These are phyloP conservation scores for Sminthopsis crassicaudata DNA, from an alignment of 2,113 vertebrate genomes.

Conservation along the genomic window DNA sequence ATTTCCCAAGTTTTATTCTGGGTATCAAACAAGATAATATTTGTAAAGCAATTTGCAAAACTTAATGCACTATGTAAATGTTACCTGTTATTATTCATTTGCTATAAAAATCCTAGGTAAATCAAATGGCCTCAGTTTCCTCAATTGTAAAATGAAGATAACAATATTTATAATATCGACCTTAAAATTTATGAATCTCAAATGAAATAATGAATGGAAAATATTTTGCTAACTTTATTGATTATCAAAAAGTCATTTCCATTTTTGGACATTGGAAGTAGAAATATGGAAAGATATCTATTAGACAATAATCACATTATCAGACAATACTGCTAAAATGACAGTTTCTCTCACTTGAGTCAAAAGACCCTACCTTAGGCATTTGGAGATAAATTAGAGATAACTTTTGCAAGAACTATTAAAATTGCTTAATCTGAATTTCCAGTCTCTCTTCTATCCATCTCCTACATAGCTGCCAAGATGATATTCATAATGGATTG, in stretches of 20 bases:
- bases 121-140: neutral
- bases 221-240: neutral
- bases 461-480: neutral
- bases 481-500: neutral
- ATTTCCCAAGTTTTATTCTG: neutral
- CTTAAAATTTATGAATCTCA: neutral
- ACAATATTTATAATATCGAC: neutral
- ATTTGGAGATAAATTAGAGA: neutral
- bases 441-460: neutral
- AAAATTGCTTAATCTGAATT: neutral
- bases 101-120: neutral
- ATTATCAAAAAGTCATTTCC: neutral
- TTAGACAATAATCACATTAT: neutral
- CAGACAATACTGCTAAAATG: neutral
- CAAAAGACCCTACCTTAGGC: neutral
- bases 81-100: neutral
- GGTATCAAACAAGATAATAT: neutral
- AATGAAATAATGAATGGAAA: neutral
- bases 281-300: neutral
- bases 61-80: neutral
- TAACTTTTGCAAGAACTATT: neutral
- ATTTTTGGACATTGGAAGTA: neutral
- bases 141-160: neutral
- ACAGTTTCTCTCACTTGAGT: neutral
- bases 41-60: neutral